Evolutionary conservation across 2,797 vertebrate species (phyloP), one percentile per base, ranked within the genome.

Genomic region (Sardinella longiceps): DNA sequence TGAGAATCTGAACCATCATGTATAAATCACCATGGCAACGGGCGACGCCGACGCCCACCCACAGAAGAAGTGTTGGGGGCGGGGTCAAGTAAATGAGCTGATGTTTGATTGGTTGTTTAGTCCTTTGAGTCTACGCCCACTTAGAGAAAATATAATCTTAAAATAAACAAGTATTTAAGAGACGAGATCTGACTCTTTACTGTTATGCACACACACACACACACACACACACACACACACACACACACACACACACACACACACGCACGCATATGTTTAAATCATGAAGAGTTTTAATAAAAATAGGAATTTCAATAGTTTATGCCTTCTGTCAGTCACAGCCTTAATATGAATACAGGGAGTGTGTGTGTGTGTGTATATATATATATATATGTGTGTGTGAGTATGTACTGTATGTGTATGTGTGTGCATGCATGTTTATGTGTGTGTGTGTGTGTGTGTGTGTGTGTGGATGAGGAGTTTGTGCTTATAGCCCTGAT

Each of bases 111-210:
- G 43, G 43, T 7, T 43, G 4, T 43, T 43, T 43, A 43, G 43
- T 43, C 43, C 43, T 43, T 43, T 43, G 43, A 43, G 43, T 7
- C 43, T 4, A 43, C 7, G 43, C 43, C 43, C 43, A 43, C 43
- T 0, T 43, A 43, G 43, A 43, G 7, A 3, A 43, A 43, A 43
- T 95, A 84, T 95, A 92, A 95, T 95, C 94, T 95, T 95, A 94
- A 92, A 95, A 95, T 95, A 95, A 96, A 95, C 90, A 89, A 94
- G 91, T 95, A 92, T 91, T 92, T 90, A 92, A 93, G 89, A 91
- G 7, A 43, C 7, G 7, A 43, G 43, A 43, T 43, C 43, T 43
- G 43, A 43, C 43, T 43, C 4, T 3, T 43, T 43, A 43, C 43
- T 43, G n/a, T 45, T 9, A 9, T 4, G 15, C 60, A 28, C 15